A percentile compares a stretch with the other conserved stretches of the same genome.
Evolutionary conservation across 1,140 invertebrate genomes (phyloP).

Genomic region (Brachionus angularis): DNA sequence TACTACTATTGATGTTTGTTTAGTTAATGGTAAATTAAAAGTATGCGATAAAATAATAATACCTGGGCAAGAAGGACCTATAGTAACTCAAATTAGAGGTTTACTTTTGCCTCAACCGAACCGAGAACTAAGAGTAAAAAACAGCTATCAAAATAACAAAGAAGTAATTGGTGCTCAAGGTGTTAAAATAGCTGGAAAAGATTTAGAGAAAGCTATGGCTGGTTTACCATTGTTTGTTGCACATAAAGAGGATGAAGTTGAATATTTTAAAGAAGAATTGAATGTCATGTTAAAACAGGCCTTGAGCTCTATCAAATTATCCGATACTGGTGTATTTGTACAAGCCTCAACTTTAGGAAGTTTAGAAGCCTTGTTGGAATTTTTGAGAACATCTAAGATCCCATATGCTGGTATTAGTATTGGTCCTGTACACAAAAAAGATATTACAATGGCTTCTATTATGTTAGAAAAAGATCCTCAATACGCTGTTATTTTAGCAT

Average conservation of each 20-base stretch:
- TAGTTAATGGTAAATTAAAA: slow-evolving; percentile 86
- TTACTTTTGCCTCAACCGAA: slow-evolving; percentile 94
- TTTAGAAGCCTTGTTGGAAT: slow-evolving; percentile 91
- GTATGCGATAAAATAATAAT: slow-evolving; percentile 91
- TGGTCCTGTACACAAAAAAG: slow-evolving; percentile 96
- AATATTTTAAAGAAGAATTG: slow-evolving; percentile 74
- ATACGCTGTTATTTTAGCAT: slow-evolving; percentile 94
- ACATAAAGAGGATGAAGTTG: slow-evolving; percentile 85
- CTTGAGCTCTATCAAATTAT: slow-evolving; percentile 82
- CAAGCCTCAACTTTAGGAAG: slow-evolving; percentile 97
- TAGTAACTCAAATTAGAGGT: slow-evolving; percentile 92
- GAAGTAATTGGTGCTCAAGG: slow-evolving; percentile 92
- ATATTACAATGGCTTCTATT: slow-evolving; percentile 97
- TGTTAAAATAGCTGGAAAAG: slow-evolving; percentile 91
- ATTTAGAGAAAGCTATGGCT: slow-evolving; percentile 94
- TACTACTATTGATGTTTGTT: slow-evolving; percentile 96
- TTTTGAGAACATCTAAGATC: slow-evolving; percentile 88
- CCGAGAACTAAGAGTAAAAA: slow-evolving; percentile 88
- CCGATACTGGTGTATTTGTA: slow-evolving; percentile 88
- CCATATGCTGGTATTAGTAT: slow-evolving; percentile 98
- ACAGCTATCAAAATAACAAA: slow-evolving; percentile 89
- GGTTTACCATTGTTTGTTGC: slow-evolving; percentile 70
- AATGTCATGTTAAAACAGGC: slow-evolving; percentile 76
- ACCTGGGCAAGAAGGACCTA: slow-evolving; percentile 94
- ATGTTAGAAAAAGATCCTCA: slow-evolving; percentile 97